These are phyloP conservation scores for Drosophila hydei DNA, from an alignment of 1,140 invertebrate genomes.

Conservation along the genomic window DNA sequence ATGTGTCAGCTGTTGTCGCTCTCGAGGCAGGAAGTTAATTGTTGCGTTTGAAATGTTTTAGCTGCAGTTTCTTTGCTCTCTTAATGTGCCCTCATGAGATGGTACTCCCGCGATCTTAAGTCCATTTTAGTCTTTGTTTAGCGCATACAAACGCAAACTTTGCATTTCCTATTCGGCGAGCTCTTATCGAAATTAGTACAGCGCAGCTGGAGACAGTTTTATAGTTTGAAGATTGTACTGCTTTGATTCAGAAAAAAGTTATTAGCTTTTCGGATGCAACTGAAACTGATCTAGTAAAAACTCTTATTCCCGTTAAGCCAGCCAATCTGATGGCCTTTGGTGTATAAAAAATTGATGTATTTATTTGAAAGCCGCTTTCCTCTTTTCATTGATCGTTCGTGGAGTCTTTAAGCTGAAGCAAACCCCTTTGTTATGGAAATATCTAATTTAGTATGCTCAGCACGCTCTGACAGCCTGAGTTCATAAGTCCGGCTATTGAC, in stretches of 20 bases:
- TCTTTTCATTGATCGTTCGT: neutral
- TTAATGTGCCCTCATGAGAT: constrained; percentile 49
- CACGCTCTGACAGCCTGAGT: constrained; percentile 19
- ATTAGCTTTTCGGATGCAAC: too few relatives aligned
- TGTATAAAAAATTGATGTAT: too few relatives aligned
- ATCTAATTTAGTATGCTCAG: constrained; percentile 50
- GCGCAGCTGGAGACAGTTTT: too few relatives aligned
- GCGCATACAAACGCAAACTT: constrained; percentile 47
- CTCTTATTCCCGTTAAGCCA: too few relatives aligned
- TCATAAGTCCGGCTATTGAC: constrained; percentile 38
- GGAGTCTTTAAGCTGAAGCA: neutral
- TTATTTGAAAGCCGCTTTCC: neutral
- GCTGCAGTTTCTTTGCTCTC: constrained; percentile 35
- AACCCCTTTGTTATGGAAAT: constrained; percentile 3
- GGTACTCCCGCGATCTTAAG: neutral
- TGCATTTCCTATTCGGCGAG: constrained; percentile 34
- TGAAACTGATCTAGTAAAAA: too few relatives aligned
- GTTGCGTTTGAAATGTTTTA: constrained; percentile 52
- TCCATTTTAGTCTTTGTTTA: constrained; percentile 11
- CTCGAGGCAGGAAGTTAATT: constrained; percentile 67
- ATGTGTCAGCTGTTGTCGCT: constrained; percentile 46
- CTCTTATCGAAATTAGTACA: neutral
- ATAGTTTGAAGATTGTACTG: too few relatives aligned
- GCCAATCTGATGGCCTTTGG: too few relatives aligned
- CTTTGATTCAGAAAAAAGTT: too few relatives aligned